Percentiles rank a stretch among this genome's conserved stretches.
phyloP scores from a whole-genome alignment of 2,797 vertebrate genomes.

The Apogon hyalosoma region DNA sequence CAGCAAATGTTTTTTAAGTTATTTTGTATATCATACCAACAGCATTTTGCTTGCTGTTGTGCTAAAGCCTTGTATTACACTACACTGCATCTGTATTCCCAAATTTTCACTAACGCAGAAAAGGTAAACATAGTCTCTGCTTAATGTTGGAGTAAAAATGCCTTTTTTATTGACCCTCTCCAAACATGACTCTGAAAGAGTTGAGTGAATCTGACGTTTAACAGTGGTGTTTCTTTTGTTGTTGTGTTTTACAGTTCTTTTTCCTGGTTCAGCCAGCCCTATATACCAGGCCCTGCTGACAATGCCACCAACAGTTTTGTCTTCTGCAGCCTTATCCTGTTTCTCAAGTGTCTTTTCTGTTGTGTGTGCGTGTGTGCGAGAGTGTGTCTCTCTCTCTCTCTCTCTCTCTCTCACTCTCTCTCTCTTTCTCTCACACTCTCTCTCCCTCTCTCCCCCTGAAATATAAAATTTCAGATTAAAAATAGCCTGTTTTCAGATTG shows the following conservation, averaged over 20 bases:
- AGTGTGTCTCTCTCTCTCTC: constrained; percentile 83
- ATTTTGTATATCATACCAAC: constrained; percentile 35
- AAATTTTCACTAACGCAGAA: constrained; percentile 60
- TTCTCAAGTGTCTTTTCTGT: constrained; percentile 98
- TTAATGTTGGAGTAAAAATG: constrained; percentile 73
- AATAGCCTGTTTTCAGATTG: constrained; percentile 82
- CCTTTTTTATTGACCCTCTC: constrained; percentile 80
- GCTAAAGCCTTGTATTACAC: constrained; percentile 52
- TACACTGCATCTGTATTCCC: constrained; percentile 51
- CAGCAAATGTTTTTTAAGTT: constrained; percentile 43
- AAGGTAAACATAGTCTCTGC: constrained; percentile 61
- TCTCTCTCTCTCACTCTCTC: constrained; percentile 53
- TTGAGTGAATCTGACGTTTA: constrained; percentile 95
- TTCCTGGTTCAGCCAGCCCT: constrained; percentile 99
- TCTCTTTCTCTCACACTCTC: constrained; percentile 74
- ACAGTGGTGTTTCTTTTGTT: constrained; percentile 99
- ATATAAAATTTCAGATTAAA: constrained; percentile 82
- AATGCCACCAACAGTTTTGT: constrained; percentile 99
- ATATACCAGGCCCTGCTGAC: constrained; percentile 99
- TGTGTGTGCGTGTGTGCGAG: constrained; percentile 88
- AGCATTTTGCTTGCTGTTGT: constrained; percentile 51
- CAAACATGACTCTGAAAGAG: constrained; percentile 93
- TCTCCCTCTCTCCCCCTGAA: constrained; percentile 74
- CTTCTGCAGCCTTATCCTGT: constrained; percentile 99
- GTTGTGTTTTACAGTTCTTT: constrained; percentile 99